Conservation (phyloP, 2,888 invertebrate genomes). For the Agonopterix alstromeriana region DNA sequence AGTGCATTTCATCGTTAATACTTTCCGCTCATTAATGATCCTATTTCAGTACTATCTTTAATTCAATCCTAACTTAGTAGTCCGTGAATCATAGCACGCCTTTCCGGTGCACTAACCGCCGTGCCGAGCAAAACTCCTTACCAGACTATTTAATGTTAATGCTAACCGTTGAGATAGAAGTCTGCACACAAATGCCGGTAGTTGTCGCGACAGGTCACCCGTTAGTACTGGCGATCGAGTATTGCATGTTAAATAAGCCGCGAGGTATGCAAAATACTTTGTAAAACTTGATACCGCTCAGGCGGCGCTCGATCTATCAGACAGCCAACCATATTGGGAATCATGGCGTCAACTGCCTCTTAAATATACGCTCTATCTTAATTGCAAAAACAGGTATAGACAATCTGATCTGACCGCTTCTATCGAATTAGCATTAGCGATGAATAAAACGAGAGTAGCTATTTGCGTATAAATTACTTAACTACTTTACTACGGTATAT, state of each 20-base stretch:
- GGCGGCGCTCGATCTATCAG: slow-evolving; percentile 36
- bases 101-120: slow-evolving; percentile 14
- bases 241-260: slow-evolving; percentile 53
- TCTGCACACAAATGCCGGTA: slow-evolving; percentile 30
- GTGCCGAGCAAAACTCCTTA: slow-evolving; percentile 11
- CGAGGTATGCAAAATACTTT: slow-evolving; percentile 40
- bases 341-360: slow-evolving; percentile 33
- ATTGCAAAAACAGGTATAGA: slow-evolving; percentile 32
- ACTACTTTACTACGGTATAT: slow-evolving; percentile 12
- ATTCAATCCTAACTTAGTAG: background rate
- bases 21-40: too few species aligned
- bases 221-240: slow-evolving; percentile 48
- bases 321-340: slow-evolving; percentile 42
- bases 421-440: slow-evolving; percentile 41
- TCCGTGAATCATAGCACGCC: slow-evolving; percentile 12
- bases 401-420: slow-evolving; percentile 30
- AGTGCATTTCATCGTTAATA: too few species aligned
- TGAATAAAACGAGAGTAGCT: slow-evolving; percentile 24
- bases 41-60: background rate
- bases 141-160: slow-evolving; percentile 4
- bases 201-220: slow-evolving; percentile 53
- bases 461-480: slow-evolving; percentile 33
- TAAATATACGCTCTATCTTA: slow-evolving; percentile 31
- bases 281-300: slow-evolving; percentile 32
- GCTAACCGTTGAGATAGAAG: slow-evolving; percentile 4